phyloP scores from a whole-genome alignment of 2,113 vertebrate genomes.

The Himantopus leucocephalus region DNA sequence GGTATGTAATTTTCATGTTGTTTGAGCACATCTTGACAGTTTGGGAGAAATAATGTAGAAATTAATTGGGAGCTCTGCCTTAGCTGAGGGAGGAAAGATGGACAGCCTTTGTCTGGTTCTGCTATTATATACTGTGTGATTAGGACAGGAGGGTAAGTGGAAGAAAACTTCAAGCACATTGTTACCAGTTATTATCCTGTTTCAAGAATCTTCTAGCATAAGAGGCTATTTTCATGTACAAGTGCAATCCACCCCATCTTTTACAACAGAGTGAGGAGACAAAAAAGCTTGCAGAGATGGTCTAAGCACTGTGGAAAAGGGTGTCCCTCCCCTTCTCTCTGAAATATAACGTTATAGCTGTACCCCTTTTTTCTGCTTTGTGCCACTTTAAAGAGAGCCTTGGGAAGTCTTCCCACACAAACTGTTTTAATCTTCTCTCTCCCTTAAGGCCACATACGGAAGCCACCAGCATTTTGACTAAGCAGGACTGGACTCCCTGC shows the following conservation, averaged over 20 bases:
- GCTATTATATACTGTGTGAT: neutral
- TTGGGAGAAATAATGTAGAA: neutral
- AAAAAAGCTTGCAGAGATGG: neutral
- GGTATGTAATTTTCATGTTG: slow-evolving; percentile 8
- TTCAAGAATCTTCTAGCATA: neutral
- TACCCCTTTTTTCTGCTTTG: neutral
- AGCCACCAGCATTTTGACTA: slow-evolving; percentile 47
- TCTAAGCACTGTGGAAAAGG: neutral
- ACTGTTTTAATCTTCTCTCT: slow-evolving; percentile 35
- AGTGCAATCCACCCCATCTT: neutral
- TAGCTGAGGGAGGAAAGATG: neutral
- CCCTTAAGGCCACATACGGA: slow-evolving; percentile 48
- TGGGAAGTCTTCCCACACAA: slow-evolving; percentile 53
- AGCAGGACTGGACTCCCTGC: slow-evolving; percentile 56
- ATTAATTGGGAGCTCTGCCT: slow-evolving; percentile 6
- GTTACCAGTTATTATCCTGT: neutral
- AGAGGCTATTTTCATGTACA: neutral
- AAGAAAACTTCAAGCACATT: neutral
- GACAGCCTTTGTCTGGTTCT: neutral
- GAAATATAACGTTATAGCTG: neutral
- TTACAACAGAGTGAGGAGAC: neutral
- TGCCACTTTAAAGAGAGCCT: slow-evolving; percentile 13
- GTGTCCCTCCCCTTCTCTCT: neutral
- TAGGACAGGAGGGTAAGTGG: neutral
- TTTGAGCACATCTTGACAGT: slow-evolving; percentile 19